Base-by-base conservation (phyloP, 2,888 invertebrate genomes). In the Achlya flavicornis region DNA sequence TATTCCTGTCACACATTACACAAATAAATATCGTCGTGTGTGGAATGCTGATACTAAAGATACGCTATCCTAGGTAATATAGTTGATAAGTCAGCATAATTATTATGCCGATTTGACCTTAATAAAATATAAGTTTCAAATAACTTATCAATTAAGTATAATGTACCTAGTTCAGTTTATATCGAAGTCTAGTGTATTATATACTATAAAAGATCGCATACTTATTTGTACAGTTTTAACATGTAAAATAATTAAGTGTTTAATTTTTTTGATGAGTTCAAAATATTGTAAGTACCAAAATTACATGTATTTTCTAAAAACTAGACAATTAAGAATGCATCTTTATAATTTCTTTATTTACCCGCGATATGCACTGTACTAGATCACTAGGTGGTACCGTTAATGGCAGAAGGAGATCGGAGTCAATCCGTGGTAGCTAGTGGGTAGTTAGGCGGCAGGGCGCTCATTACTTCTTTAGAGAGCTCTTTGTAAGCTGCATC, bases 361-460 rank as follows among this genome's bases (percentile, higher is more conserved):
- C 19, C 53, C 19, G 14, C 53, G 16, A 53, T 53, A 53, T 53
- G 53, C 53, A 53, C 53, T 53, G 53, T 53, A 53, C 53, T 53
- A 53, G 53, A 53, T 53, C 60, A 66, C 60, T 71, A 71, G 65
- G 69, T 72, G 73, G 70, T 78, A 77, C 74, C 70, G 62, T 67
- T 64, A 60, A 65, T 71, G 53, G 63, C 66, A 11, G 16, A 1
- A 63, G 61, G 26, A 59, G 57, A 62, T 5, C 48, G 61, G 62
- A 53, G 16, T 86, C 83, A 90, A 70, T 91, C 84, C 62, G 79
- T 77, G 3, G 79, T 85, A n/a, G 88, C 89, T n/a, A 93, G 86
- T 0, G 94, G 94, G 78, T 94, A 94, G 82, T 93, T 84, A 0
- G 90, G 79, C 0, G 94, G 94, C 66, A 94, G 78, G 6, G 90